These are phyloP conservation scores for Prunella fulvescens DNA, from an alignment of 2,113 vertebrate species.

Conservation along the genomic window DNA sequence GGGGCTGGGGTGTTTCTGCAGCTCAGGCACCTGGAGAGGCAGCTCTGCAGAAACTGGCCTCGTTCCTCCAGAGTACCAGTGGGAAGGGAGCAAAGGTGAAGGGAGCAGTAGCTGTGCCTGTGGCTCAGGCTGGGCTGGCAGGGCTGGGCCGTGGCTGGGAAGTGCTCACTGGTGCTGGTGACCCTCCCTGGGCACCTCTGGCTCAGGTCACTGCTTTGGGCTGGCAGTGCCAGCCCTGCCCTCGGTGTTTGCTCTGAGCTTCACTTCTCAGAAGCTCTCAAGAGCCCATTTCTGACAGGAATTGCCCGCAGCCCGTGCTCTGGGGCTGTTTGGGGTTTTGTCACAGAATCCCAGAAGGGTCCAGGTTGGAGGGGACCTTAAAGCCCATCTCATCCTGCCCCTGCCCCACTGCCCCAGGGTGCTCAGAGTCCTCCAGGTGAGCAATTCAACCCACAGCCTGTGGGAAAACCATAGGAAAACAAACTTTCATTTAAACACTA, in stretches of 20 bases:
- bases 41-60: background rate
- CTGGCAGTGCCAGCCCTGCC: background rate
- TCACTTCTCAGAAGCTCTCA: background rate
- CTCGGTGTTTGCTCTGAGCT: background rate
- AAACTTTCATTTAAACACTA: background rate
- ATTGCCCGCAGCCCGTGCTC: background rate
- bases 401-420: background rate
- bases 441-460: background rate
- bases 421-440: background rate
- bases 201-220: rapidly evolving
- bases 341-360: background rate
- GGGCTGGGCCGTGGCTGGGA: background rate
- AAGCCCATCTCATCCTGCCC: background rate
- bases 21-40: background rate
- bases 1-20: background rate
- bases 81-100: background rate
- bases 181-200: rapidly evolving
- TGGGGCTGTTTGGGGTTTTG: background rate
- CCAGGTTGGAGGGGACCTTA: background rate
- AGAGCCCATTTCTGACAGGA: background rate
- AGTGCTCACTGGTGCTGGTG: background rate
- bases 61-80: rapidly evolving
- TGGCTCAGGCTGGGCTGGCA: rapidly evolving
- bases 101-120: rapidly evolving
- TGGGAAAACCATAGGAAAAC: background rate